Conservation (phyloP, 2,888 invertebrate species). For the Cephus sareptanus region DNA sequence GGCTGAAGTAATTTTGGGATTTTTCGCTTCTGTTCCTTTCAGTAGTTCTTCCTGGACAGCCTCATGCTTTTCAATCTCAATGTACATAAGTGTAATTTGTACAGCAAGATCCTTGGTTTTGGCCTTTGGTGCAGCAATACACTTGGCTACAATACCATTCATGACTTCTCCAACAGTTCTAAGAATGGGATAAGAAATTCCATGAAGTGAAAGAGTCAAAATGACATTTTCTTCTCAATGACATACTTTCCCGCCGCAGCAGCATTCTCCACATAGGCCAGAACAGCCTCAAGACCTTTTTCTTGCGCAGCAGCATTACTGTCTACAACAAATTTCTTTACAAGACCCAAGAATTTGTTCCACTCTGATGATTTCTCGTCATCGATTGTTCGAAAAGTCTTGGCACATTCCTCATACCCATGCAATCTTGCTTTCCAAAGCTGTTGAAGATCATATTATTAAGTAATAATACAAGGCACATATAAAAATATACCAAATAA, state of each 20-base stretch:
- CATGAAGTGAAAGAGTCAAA: background rate
- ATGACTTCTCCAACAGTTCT: constrained; percentile 90
- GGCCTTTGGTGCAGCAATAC: constrained; percentile 90
- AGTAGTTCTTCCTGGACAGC: constrained; percentile 88
- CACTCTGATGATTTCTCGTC: constrained; percentile 96
- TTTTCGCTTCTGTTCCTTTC: constrained; percentile 95
- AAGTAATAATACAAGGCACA: constrained; percentile 8
- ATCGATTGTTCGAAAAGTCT: constrained; percentile 86
- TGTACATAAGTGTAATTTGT: constrained; percentile 91
- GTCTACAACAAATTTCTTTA: constrained; percentile 95
- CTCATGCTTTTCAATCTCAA: constrained; percentile 96
- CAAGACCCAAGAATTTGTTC: constrained; percentile 87
- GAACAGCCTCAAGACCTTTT: constrained; percentile 91
- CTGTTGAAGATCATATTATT: constrained; percentile 54
- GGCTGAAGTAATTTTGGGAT: constrained; percentile 93
- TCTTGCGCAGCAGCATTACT: constrained; percentile 96
- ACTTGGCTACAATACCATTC: constrained; percentile 89
- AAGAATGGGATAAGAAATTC: constrained; percentile 25
- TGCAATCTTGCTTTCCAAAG: constrained; percentile 95
- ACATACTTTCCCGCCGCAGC: constrained; percentile 82
- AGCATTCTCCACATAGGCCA: constrained; percentile 93
- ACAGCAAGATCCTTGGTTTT: constrained; percentile 92
- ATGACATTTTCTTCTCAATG: background rate
- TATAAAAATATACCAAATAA: background rate
- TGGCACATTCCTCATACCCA: constrained; percentile 94